Evolutionary conservation across 2,797 vertebrate species (phyloP).

Genomic region (Cuculus canorus): DNA sequence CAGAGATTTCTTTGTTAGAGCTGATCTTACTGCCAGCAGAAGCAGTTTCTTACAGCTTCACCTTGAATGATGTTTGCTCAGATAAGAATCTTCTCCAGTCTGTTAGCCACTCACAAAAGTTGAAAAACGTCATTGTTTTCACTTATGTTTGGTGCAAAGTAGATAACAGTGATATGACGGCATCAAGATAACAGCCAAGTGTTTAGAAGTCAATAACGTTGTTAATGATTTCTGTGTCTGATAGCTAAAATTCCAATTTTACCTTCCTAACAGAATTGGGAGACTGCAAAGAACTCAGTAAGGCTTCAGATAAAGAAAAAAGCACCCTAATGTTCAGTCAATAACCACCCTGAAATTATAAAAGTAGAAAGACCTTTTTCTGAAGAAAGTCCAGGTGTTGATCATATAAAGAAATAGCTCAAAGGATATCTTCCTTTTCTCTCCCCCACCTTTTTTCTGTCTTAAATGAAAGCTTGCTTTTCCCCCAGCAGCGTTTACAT

Average conservation of each 20-base stretch:
- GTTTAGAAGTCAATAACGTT: conserved; percentile 54
- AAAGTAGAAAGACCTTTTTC: not conserved
- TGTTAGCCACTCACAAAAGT: conserved; percentile 8
- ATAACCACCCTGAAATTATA: not conserved
- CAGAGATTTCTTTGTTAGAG: not conserved
- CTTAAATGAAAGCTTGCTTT: not conserved
- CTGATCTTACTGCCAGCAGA: not conserved
- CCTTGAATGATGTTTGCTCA: not conserved
- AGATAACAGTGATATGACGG: conserved; percentile 34
- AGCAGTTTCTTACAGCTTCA: not conserved
- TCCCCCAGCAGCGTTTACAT: not conserved
- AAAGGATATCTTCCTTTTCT: not conserved
- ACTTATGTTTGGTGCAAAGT: not conserved
- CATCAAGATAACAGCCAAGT: not conserved
- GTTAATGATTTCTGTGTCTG: conserved; percentile 41
- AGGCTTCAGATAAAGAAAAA: conserved; percentile 15
- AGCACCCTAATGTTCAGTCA: not conserved
- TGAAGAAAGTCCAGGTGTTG: not conserved
- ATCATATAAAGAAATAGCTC: not conserved
- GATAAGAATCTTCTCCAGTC: conserved; percentile 41
- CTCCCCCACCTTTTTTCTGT: not conserved
- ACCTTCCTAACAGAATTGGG: not conserved
- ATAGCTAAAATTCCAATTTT: conserved; percentile 51
- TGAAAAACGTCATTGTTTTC: conserved; percentile 55
- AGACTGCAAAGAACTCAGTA: not conserved